Evolutionary conservation across 2,888 invertebrate species (phyloP), one percentile per base, ranked within the genome.

Genomic region (Catocala nupta): DNA sequence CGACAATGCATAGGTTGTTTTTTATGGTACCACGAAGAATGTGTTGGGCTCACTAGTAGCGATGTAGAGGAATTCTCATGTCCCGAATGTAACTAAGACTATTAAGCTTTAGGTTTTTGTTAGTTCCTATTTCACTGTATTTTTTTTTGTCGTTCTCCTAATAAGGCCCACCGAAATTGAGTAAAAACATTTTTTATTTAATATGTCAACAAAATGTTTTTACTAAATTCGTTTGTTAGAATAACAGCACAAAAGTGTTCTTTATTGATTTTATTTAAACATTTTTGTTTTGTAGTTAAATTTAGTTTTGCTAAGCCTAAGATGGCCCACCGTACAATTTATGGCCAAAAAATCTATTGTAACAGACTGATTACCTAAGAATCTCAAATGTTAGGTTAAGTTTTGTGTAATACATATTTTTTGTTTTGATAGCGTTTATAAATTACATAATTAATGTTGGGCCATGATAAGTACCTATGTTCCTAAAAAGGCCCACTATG

Each of bases 281-380:
- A 49, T 49, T 49, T 49, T 25, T 49, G 33, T 49, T 49, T 49
- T 25, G 49, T 49, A 49, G 49, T 4, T n/a, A n/a, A n/a, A n/a
- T n/a, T n/a, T n/a, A n/a, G n/a, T n/a, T n/a, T n/a, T n/a, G n/a
- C n/a, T n/a, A n/a, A n/a, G n/a, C n/a, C n/a, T n/a, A n/a, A n/a
- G n/a, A n/a, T n/a, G n/a, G n/a, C n/a, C n/a, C n/a, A 43, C 43
- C 6, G 43, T 43, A 4, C 11, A 5, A 43, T 43, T 43, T 43
- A 43, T 43, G 43, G 10, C 43, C 43, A 43, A 43, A 43, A 43
- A 43, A 43, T 6, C 8, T 43, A 43, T 43, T 43, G 43, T 43
- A n/a, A n/a, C n/a, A n/a, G n/a, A n/a, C n/a, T n/a, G n/a, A n/a
- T n/a, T n/a, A n/a, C n/a, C n/a, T n/a, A 43, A 43, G 10, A 43